These are phyloP conservation scores for Mimachlamys varia DNA, from an alignment of 2,888 invertebrate genomes.

Conservation along the genomic window DNA sequence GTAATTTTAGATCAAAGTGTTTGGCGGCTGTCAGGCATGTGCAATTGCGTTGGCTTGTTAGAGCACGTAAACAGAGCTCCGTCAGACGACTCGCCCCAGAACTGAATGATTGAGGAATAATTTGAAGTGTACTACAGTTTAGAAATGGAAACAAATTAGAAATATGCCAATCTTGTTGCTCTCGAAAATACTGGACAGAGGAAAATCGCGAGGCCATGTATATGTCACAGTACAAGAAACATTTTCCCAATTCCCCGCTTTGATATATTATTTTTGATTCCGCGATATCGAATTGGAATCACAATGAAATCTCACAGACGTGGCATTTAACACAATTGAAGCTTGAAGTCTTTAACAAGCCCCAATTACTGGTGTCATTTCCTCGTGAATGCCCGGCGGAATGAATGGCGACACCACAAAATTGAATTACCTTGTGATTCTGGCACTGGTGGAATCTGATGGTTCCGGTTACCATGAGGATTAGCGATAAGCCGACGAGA, in stretches of 20 bases:
- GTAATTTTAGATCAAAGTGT: neutral
- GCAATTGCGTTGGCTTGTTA: neutral
- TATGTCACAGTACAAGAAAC: neutral
- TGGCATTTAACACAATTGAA: neutral
- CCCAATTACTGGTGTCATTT: neutral
- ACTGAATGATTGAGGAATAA: neutral
- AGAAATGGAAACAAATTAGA: neutral
- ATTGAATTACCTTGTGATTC: slow-evolving; percentile 34
- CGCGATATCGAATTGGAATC: neutral
- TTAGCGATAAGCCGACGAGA: slow-evolving; percentile 54
- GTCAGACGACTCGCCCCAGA: neutral
- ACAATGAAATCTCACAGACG: neutral
- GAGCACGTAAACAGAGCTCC: neutral
- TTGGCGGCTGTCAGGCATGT: neutral
- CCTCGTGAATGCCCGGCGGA: neutral
- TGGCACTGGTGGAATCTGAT: slow-evolving; percentile 56
- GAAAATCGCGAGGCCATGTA: no score
- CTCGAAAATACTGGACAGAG: no score
- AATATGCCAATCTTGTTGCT: neutral
- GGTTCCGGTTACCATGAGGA: slow-evolving; percentile 60
- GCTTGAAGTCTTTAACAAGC: neutral
- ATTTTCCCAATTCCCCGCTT: neutral
- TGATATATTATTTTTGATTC: neutral
- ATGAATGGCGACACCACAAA: neutral
- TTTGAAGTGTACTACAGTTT: neutral